These are phyloP conservation scores for Indicator maculatus DNA, from an alignment of 2,113 vertebrate species.

Conservation along the genomic window DNA sequence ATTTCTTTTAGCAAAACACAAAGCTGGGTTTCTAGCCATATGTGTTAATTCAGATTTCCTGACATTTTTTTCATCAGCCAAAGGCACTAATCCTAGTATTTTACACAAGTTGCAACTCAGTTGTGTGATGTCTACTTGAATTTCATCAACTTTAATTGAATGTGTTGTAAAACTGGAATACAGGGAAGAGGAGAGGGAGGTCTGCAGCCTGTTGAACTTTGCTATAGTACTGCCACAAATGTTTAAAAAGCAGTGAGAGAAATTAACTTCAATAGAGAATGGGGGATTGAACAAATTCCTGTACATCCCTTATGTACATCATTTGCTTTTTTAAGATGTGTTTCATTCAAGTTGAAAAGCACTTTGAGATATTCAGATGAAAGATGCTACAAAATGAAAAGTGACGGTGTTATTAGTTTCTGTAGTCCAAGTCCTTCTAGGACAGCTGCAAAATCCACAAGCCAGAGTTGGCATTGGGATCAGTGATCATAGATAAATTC, in stretches of 20 bases:
- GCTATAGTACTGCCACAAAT: not conserved
- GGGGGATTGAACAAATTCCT: not conserved
- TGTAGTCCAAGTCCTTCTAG: not conserved
- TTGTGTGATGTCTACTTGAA: not conserved
- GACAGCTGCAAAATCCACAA: not conserved
- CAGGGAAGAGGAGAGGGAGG: fast-evolving
- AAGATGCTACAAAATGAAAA: conserved; percentile 10
- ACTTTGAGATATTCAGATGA: conserved; percentile 17
- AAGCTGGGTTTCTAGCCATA: not conserved
- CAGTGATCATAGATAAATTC: not conserved
- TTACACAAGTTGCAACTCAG: not conserved
- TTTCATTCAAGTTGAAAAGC: not conserved
- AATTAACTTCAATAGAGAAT: not conserved
- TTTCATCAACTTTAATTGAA: not conserved
- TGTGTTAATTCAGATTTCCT: not conserved
- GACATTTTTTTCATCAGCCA: not conserved
- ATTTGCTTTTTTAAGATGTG: not conserved
- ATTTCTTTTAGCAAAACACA: not conserved
- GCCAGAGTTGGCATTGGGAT: not conserved
- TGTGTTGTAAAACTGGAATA: not conserved
- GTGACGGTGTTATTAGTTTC: not conserved
- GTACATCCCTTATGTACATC: not conserved
- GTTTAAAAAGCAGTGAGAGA: not conserved
- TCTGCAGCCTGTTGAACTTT: not conserved
- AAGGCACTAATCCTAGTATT: not conserved